A percentile compares a stretch with the other conserved stretches of the same genome.
Conservation (phyloP, 2,888 invertebrate genomes). For the Tinea trinotella region DNA sequence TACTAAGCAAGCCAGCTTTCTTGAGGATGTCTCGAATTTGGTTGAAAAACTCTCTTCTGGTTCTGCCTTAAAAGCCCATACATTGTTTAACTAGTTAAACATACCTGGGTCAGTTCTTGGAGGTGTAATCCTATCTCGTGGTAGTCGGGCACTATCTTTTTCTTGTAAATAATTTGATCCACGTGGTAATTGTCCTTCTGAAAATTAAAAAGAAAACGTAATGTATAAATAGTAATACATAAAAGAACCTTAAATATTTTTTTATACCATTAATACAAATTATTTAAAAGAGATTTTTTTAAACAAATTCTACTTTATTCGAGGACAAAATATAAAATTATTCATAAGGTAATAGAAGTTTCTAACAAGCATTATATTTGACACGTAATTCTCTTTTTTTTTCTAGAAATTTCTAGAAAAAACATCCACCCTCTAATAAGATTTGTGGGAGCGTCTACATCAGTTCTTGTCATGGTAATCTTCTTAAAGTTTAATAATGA, state of each 20-base stretch:
- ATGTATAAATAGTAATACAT: no score
- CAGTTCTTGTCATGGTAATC: slow-evolving; percentile 20
- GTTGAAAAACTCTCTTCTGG: no score
- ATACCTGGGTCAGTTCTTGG: slow-evolving; percentile 76
- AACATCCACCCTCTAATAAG: slow-evolving; percentile 1
- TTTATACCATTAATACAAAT: no score
- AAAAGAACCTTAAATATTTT: no score
- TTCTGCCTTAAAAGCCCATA: no score
- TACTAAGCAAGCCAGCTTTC: no score
- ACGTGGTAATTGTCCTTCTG: slow-evolving; percentile 87
- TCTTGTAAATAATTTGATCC: slow-evolving; percentile 81
- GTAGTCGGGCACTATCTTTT: slow-evolving; percentile 51
- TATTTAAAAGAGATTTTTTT: no score
- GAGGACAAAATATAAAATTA: slow-evolving; percentile 15
- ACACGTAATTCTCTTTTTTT: not conserved
- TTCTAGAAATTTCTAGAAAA: not conserved
- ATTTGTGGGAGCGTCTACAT: slow-evolving; percentile 9
- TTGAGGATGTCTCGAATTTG: no score
- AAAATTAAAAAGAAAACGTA: slow-evolving; percentile 31
- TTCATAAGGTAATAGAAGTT: slow-evolving; percentile 12
- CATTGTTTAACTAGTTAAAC: not conserved
- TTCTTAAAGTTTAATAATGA: slow-evolving; percentile 44
- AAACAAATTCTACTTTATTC: no score
- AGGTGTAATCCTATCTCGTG: slow-evolving; percentile 63
- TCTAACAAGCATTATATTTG: not conserved